phyloP scores from a whole-genome alignment of 2,113 vertebrate genomes.

The Crotalus horridus region DNA sequence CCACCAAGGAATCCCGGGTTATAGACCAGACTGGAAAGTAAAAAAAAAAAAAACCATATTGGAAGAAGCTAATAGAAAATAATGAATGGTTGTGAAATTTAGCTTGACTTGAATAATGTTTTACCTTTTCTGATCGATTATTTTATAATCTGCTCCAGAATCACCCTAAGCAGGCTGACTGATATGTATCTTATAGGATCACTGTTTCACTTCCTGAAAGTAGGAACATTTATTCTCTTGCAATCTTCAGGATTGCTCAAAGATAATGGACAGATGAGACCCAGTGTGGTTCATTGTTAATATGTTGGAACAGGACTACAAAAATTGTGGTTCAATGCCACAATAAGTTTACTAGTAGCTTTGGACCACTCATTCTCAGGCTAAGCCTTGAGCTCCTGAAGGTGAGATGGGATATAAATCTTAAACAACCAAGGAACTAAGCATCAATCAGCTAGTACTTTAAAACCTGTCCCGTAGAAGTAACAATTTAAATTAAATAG shows the following conservation, averaged over 20 bases:
- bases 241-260: too few relatives aligned
- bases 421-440: not conserved
- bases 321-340: not conserved
- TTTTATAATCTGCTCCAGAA: too few relatives aligned
- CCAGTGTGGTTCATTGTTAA: not conserved
- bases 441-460: not conserved
- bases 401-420: not conserved
- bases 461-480: not conserved
- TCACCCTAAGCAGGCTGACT: too few relatives aligned
- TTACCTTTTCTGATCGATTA: too few relatives aligned
- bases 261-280: not conserved
- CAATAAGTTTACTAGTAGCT: not conserved
- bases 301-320: not conserved
- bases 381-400: not conserved
- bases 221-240: too few relatives aligned
- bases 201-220: too few relatives aligned
- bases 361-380: not conserved
- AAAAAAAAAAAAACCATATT: too few relatives aligned
- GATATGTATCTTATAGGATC: too few relatives aligned
- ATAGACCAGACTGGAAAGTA: too few relatives aligned
- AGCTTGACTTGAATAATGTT: too few relatives aligned
- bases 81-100: too few relatives aligned
- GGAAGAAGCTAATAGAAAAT: too few relatives aligned
- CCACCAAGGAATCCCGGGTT: not conserved
- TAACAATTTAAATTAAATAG: not conserved